Conservation (phyloP, 2,888 invertebrate genomes). For the Podotricha telesiphe region DNA sequence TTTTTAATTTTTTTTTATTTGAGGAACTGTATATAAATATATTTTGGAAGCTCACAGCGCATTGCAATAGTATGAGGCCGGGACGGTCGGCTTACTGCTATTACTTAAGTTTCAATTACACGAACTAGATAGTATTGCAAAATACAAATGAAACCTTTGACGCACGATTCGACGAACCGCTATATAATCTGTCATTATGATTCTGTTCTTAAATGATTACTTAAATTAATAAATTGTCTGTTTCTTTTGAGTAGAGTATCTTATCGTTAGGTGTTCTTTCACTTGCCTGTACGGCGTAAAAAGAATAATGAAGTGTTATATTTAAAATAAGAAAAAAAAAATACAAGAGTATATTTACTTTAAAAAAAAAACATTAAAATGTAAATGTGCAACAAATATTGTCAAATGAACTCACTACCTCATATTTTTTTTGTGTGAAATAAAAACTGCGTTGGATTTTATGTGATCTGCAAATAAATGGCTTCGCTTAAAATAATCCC, state of each 20-base stretch:
- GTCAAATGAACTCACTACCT: constrained; percentile 31
- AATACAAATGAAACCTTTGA: constrained; percentile 42
- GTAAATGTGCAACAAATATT: constrained; percentile 22
- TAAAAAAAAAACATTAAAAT: background rate
- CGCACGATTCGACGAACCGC: constrained; percentile 36
- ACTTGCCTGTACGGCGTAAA: no score
- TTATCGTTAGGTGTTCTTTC: no score
- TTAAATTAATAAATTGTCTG: no score
- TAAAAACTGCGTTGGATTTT: constrained; percentile 41
- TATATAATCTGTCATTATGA: constrained; percentile 31
- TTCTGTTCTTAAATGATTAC: constrained; percentile 20
- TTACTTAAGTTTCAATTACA: constrained; percentile 44
- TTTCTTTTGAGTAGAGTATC: no score
- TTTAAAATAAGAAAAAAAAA: no score
- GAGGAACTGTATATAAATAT: background rate
- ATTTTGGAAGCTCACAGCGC: constrained; percentile 13
- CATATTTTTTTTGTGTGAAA: constrained; percentile 38
- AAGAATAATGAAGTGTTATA: no score
- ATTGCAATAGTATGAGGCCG: constrained; percentile 26
- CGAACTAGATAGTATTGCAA: constrained; percentile 42
- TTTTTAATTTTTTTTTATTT: background rate
- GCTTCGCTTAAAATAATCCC: constrained; percentile 51
- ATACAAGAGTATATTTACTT: no score
- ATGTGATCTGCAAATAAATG: constrained; percentile 46
- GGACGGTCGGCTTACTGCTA: constrained; percentile 39